Evolutionary conservation across 2,888 invertebrate species (phyloP), one percentile per base, ranked within the genome.

Genomic region (Ferdinandea cuprea): DNA sequence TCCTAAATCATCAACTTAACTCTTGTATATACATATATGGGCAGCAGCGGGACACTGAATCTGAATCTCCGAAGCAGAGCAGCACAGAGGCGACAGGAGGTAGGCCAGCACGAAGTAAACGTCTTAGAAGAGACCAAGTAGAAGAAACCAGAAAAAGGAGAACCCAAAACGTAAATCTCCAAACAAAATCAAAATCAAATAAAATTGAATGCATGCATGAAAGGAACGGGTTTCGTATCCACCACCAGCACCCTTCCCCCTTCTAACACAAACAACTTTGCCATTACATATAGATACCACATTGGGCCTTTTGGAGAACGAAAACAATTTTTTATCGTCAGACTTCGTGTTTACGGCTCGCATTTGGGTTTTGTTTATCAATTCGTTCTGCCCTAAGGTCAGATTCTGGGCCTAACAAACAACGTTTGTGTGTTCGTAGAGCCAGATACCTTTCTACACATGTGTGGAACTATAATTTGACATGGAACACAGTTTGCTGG

Each of bases 361-460:
- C 48, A 72, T 73, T 79, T 68, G 56, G 61, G 48, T 73, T 68
- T 73, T 73, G 79, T 68, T 79, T 73, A 79, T 73, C 72, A 79
- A 79, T 73, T 79, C 73, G 72, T 56, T 79, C 48, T 68, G 68
- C 79, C 79, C 73, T 73, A 68, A 68, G 79, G 79, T 73, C 73
- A 79, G 54, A 63, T 66, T 61, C 15, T 66, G 54, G 40, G 54
- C 54, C 61, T 46, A 59, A 61, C 59, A 52, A 50, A 65, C 56
- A 35, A n/a, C 11, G 15, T 21, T 30, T 50, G 19, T 19, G n/a
- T n/a, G n/a, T n/a, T n/a, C n/a, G n/a, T n/a, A n/a, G n/a, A 32
- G 28, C 6, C 17, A 32, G 21, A 6, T 37, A 35, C 50, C 56
- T 40, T 48, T 32, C 3, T 35, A 52, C 37, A 32, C 46, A 54